phyloP scores from a whole-genome alignment of 1,140 invertebrate genomes.

The Conus betulinus region DNA sequence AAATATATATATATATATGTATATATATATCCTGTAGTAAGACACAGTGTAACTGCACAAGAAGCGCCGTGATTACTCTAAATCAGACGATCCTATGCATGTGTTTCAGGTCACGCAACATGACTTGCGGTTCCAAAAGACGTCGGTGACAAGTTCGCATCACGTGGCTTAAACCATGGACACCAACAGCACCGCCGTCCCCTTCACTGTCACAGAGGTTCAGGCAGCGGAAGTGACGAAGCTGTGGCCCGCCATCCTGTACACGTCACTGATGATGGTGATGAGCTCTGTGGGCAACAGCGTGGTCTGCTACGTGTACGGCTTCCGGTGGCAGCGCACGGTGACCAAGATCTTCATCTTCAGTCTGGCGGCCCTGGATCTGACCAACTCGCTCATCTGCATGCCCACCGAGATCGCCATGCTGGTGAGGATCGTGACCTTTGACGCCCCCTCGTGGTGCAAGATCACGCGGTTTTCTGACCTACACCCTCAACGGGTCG shows the following conservation, averaged over 20 bases:
- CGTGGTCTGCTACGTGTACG: conserved; percentile 61
- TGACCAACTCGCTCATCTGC: conserved; percentile 58
- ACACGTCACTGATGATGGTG: conserved; percentile 51
- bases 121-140: background rate
- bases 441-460: conserved; percentile 57
- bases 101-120: background rate
- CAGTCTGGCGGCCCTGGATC: conserved; percentile 60
- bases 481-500: conserved; percentile 57
- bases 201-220: background rate
- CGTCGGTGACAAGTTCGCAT: no score
- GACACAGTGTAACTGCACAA: no score
- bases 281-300: conserved; percentile 62
- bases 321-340: conserved; percentile 54
- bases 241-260: conserved; percentile 54
- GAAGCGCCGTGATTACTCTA: no score
- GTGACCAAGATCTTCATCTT: conserved; percentile 65
- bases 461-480: conserved; percentile 61
- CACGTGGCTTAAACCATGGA: background rate
- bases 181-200: background rate
- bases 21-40: no score
- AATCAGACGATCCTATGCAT: background rate
- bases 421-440: conserved; percentile 55
- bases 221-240: background rate
- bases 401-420: conserved; percentile 64
- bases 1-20: no score